These are phyloP conservation scores for Sarcophaga variegata DNA, from an alignment of 2,888 invertebrate genomes.

Conservation along the genomic window DNA sequence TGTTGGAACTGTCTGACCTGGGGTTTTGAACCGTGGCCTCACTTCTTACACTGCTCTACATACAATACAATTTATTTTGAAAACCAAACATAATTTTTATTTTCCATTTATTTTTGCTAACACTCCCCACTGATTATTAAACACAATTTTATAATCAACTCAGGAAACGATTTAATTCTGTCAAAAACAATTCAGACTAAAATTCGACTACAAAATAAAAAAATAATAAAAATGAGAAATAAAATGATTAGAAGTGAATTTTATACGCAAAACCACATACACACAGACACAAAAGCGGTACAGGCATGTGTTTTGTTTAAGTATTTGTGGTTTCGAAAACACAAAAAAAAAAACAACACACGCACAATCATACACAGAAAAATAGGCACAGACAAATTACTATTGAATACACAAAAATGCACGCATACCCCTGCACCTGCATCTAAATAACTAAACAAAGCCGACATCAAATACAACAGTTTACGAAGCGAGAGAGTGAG, in stretches of 20 bases:
- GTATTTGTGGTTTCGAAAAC: background rate
- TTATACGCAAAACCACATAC: background rate
- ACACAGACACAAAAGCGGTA: background rate
- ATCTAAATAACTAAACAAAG: background rate
- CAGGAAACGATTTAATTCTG: constrained; percentile 46
- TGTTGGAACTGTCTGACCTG: no score
- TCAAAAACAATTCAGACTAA: constrained; percentile 33
- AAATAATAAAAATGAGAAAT: background rate
- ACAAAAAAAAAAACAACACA: background rate
- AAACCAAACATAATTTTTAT: no score
- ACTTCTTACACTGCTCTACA: no score
- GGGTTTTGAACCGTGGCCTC: no score
- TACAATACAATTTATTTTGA: no score
- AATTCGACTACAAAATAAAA: background rate
- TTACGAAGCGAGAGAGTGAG: background rate
- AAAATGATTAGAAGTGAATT: background rate
- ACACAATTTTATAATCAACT: constrained; percentile 36
- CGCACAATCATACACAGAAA: background rate
- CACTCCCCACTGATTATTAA: background rate
- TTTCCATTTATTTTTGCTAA: no score
- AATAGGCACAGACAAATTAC: constrained; percentile 37
- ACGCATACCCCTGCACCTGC: background rate
- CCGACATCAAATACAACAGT: background rate
- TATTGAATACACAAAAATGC: constrained; percentile 37
- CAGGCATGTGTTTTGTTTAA: constrained; percentile 5